Percentiles rank a stretch among this genome's conserved stretches.
Evolutionary conservation across 2,888 invertebrate genomes (phyloP).

Genomic region (Nephrotoma appendiculata): DNA sequence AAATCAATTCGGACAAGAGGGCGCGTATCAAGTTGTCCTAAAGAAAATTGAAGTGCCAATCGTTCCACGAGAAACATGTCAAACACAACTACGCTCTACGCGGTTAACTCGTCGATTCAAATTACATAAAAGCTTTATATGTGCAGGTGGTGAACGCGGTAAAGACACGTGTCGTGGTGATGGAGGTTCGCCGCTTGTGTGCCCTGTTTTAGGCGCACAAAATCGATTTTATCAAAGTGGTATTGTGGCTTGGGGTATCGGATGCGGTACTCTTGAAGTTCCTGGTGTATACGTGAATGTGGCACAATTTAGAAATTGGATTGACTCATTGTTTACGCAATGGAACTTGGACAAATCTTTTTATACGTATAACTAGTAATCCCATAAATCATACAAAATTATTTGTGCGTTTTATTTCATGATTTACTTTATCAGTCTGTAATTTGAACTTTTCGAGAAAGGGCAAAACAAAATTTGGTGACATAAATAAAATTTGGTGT

Average conservation of each 20-base stretch:
- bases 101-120: conserved; percentile 50
- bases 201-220: conserved; percentile 40
- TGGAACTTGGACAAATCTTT: conserved; percentile 15
- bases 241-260: conserved; percentile 73
- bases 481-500: too few relatives aligned
- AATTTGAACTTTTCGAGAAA: too few relatives aligned
- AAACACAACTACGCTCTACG: conserved; percentile 41
- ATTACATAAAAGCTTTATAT: conserved; percentile 55
- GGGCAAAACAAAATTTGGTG: too few relatives aligned
- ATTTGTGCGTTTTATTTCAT: too few relatives aligned
- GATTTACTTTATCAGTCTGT: too few relatives aligned
- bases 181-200: conserved; percentile 67
- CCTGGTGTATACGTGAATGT: conserved; percentile 67
- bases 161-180: conserved; percentile 63
- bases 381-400: too few relatives aligned
- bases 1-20: conserved; percentile 29
- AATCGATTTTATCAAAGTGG: conserved; percentile 33
- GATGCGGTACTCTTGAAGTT: conserved; percentile 48
- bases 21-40: conserved; percentile 45
- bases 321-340: conserved; percentile 38
- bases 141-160: conserved; percentile 62
- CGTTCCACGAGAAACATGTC: conserved; percentile 37
- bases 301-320: conserved; percentile 48
- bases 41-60: conserved; percentile 59
- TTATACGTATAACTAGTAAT: conserved; percentile 14